Base-by-base conservation (phyloP, 2,113 vertebrate species). In the Chaetops frenatus region DNA sequence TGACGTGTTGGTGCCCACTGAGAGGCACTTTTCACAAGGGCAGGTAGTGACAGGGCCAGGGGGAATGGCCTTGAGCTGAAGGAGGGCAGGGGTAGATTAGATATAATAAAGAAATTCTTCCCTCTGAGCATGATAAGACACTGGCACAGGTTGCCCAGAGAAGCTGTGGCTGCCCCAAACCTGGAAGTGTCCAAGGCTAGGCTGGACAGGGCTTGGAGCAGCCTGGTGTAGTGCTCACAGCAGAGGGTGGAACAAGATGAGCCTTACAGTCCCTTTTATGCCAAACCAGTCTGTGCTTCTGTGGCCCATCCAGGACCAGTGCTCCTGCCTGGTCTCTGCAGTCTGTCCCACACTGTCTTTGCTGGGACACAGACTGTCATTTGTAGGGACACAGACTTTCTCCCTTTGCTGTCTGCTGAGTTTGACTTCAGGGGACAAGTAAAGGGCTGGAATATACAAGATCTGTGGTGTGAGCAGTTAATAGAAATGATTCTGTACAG, bases 231-330 rank as follows among this genome's bases (percentile, higher is more conserved):
- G 35, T 27, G 45, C 57, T 14, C 35, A 27, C 48, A 38, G 58
- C 45, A 62, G 35, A 36, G 36, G 18, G 17, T 78, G 35, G 47
- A 78, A 62, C 1, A 2, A 25, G 35, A 16, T 40, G 29, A 62
- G 47, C 12, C 40, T 50, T 50, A n/a, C 23, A 10, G 23, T 51
- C 17, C 23, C 10, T 51, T 42, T 61, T 42, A 40, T n/a, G 27
- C 47, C 29, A 8, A 51, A 50, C 23, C 11, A n/a, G 51, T 78
- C 36, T 42, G 3, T 42, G 13, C 8, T 21, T 62, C 45, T 16
- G 0, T 62, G 60, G 66, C 23, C 27, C 45, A 5, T 15, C 31
- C 42, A 70, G 19, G 47, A 45, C 10, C n/a, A 36, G 0, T 0
- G 35, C 18, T 77, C 8, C 64, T 64, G 38, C 36, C 61, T 66